Conservation (phyloP, 1,140 invertebrate species). For the Nasonia vitripennis region DNA sequence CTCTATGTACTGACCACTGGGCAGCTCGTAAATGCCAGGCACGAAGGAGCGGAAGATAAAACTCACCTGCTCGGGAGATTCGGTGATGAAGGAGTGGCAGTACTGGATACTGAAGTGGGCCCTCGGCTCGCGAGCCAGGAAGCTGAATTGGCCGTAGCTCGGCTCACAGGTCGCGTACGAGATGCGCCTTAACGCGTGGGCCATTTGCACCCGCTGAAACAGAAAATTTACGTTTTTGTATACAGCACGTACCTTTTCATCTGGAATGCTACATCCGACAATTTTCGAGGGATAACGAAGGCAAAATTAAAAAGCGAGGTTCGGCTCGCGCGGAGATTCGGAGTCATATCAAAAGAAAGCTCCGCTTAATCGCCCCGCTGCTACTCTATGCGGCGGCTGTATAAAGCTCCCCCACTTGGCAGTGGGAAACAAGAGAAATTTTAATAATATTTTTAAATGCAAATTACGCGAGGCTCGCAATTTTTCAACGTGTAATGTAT, state of each 20-base stretch:
- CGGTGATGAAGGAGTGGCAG: constrained; percentile 89
- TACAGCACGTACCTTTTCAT: too few species aligned
- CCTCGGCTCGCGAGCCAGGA: constrained; percentile 87
- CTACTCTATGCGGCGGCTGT: too few species aligned
- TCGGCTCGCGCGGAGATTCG: too few species aligned
- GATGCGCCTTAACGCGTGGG: constrained; percentile 88
- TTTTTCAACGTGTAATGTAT: background rate
- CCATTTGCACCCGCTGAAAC: constrained; percentile 89
- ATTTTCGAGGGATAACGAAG: too few species aligned
- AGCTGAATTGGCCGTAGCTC: constrained; percentile 86
- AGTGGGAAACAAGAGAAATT: too few species aligned
- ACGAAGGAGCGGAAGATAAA: background rate
- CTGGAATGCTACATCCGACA: too few species aligned
- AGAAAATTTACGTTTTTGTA: background rate
- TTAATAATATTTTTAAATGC: background rate
- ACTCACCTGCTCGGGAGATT: constrained; percentile 85
- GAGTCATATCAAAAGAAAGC: background rate
- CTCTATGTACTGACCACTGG: background rate
- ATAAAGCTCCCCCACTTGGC: too few species aligned
- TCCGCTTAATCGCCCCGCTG: too few species aligned
- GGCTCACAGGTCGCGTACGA: constrained; percentile 92
- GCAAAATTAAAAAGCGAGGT: too few species aligned
- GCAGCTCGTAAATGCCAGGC: background rate
- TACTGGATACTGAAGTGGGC: constrained; percentile 85
- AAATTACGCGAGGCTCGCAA: background rate